Conservation (phyloP, 2,797 vertebrate species). For the Sebastes jordani region DNA sequence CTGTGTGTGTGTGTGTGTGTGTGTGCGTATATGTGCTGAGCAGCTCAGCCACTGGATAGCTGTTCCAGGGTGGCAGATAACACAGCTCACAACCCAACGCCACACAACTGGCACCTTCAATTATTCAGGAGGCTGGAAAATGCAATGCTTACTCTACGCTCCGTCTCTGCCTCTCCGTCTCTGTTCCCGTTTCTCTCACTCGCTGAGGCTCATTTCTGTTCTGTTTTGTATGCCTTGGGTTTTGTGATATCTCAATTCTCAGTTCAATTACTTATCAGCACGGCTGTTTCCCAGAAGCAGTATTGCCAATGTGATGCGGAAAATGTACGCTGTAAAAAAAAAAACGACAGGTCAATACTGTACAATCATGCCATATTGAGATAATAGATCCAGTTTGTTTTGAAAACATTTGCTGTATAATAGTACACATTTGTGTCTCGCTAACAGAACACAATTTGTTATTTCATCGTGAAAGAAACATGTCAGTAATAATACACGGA, state of each 20-base stretch:
- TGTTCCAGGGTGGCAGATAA: conserved; percentile 68
- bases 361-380: neutral
- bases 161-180: conserved; percentile 12
- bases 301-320: neutral
- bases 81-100: conserved; percentile 49
- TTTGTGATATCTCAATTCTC: conserved; percentile 35
- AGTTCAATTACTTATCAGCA: conserved; percentile 25
- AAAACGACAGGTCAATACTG: neutral
- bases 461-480: neutral
- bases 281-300: conserved; percentile 2
- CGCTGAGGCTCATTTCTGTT: neutral
- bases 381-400: neutral
- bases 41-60: conserved; percentile 52
- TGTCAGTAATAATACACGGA: neutral
- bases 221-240: neutral
- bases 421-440: neutral
- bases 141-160: conserved; percentile 23
- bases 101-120: conserved; percentile 64
- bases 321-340: neutral
- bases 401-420: neutral
- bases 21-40: conserved; percentile 30
- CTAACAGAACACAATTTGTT: neutral
- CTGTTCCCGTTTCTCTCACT: conserved; percentile 16
- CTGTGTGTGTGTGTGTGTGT: conserved; percentile 20
- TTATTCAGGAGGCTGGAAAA: conserved; percentile 69